A percentile compares a stretch with the other conserved stretches of the same genome.
These are phyloP conservation scores for Diadophis punctatus DNA, from an alignment of 2,113 vertebrate species.

Conservation along the genomic window DNA sequence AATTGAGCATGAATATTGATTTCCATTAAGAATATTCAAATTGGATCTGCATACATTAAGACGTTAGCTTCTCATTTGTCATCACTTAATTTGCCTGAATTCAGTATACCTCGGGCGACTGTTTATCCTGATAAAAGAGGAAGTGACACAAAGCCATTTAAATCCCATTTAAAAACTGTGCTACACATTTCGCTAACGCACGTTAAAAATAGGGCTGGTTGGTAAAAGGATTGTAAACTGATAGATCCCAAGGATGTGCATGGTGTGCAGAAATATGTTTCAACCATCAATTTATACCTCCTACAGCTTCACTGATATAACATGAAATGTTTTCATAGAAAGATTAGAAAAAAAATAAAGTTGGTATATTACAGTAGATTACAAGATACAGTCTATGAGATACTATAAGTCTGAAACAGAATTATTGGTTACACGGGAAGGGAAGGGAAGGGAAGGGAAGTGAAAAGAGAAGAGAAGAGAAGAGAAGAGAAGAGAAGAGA, in stretches of 20 bases:
- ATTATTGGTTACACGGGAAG: neutral
- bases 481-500: fast-evolving
- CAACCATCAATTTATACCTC: neutral
- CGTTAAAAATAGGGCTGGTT: neutral
- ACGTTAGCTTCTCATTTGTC: neutral
- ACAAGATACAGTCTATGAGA: neutral
- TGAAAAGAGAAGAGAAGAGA: neutral
- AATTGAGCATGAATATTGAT: neutral
- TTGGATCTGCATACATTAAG: neutral
- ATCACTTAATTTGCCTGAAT: neutral
- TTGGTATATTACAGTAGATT: neutral
- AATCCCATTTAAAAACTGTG: neutral
- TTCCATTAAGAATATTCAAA: slow-evolving; percentile 11
- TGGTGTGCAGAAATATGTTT: neutral
- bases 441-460: neutral
- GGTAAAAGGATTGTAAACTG: neutral
- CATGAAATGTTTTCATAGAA: neutral
- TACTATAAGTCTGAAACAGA: neutral
- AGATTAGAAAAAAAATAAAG: neutral
- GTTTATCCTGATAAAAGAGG: neutral
- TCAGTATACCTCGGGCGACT: neutral
- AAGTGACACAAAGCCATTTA: neutral
- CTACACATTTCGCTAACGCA: too few relatives aligned
- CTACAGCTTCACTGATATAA: neutral
- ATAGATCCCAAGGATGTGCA: neutral